Conservation (phyloP, 1,140 invertebrate species). For the Carposina sasakii region DNA sequence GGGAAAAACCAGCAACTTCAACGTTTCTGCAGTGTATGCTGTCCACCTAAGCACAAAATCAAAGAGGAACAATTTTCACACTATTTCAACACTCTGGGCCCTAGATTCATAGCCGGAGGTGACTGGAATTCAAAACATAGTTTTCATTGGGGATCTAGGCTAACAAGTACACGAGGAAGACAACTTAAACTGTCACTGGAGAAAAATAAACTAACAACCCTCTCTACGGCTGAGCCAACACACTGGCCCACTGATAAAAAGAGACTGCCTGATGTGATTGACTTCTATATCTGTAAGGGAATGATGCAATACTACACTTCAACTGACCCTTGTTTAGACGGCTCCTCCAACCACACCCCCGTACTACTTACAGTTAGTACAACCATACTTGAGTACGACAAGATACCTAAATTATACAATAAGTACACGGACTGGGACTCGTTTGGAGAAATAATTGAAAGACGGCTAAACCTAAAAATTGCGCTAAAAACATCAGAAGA, state of each 20-base stretch:
- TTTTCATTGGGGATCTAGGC: not conserved
- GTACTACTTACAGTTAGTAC: not conserved
- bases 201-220: not conserved
- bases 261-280: not conserved
- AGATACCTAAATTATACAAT: not conserved
- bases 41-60: constrained; percentile 1
- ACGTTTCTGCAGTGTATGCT: not conserved
- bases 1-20: not conserved
- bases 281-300: not conserved
- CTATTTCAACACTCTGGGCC: not conserved
- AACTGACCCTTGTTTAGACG: not conserved
- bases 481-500: not conserved
- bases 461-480: not conserved
- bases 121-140: not conserved
- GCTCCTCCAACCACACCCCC: not conserved
- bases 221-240: not conserved
- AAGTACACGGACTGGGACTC: not conserved
- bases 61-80: not conserved
- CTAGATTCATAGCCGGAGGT: not conserved
- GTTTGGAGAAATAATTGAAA: not conserved
- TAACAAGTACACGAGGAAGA: not conserved
- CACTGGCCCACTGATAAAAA: not conserved
- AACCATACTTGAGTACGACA: not conserved
- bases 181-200: not conserved
- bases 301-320: not conserved